Conservation (phyloP, 2,888 invertebrate species). For the Sinodicranocentrus sp. region DNA sequence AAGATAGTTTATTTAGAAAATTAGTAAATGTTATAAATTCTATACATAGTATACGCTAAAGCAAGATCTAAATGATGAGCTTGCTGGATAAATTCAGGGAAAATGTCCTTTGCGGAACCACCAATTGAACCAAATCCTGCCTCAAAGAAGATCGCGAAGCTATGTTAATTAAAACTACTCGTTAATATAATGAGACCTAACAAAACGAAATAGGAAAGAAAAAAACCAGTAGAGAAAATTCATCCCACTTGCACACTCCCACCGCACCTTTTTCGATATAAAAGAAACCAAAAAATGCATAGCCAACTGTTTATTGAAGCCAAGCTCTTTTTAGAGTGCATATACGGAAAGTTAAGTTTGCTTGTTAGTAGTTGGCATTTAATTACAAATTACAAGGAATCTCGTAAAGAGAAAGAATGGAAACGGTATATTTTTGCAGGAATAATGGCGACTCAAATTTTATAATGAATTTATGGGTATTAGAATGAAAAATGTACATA, state of each 20-base stretch:
- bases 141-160: no score
- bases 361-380: no score
- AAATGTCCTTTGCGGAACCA: not conserved
- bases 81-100: constrained; percentile 40
- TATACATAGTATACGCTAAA: constrained; percentile 44
- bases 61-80: constrained; percentile 24
- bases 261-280: constrained; percentile 14
- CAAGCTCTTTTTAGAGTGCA: not conserved
- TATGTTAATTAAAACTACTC: no score
- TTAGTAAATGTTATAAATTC: not conserved
- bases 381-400: no score
- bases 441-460: no score
- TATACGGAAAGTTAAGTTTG: no score
- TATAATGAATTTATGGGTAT: no score
- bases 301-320: constrained; percentile 2
- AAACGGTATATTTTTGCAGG: constrained; percentile 7
- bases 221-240: not conserved
- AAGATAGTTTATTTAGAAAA: not conserved
- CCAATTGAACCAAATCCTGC: not conserved
- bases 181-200: no score
- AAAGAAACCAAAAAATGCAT: constrained; percentile 9
- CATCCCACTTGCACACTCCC: constrained; percentile 26
- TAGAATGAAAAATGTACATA: no score
- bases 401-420: no score
- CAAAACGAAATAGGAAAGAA: no score